Evolutionary conservation across 1,140 invertebrate species (phyloP), one percentile per base, ranked within the genome.

Genomic region (Pogonognathellus flavescens): DNA sequence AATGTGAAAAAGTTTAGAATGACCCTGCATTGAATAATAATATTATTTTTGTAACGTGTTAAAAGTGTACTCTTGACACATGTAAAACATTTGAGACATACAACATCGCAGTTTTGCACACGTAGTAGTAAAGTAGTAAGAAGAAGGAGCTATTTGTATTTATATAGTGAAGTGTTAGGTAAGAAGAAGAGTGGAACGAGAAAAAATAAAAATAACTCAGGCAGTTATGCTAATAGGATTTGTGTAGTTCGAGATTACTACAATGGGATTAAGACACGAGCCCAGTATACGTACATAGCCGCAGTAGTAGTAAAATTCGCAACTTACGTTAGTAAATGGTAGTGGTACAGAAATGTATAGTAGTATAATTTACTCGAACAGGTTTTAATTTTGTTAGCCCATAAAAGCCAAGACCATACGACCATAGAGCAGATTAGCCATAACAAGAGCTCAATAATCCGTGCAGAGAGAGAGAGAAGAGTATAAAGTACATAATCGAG

Each of bases 311-410:
- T 14, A 5, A n/a, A n/a, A 41, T 41, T 41, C 6, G 6, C 31
- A 55, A 31, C 22, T 5, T n/a, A n/a, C n/a, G n/a, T n/a, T 25
- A 66, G 18, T 11, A 22, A 66, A 22, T 41, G 31, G 31, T 41
- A 25, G 60, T 18, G 2, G 20, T 2, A 66, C 9, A 25, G 20
- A 25, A 13, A 22, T 25, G 9, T 10, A 66, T 4, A 14, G 62
- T 25, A 66, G 20, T 25, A 25, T 1, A 10, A 20, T 16, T 60
- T 22, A 60, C 31, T 1, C 1, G 62, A 66, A 66, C 62, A 66
- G 62, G 62, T 66, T 66, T 66, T 20, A 66, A 66, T 66, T 60
- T 66, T 66, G 62, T 66, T 66, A 66, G 14, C 62, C 62, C 20
- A 66, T 31, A 25, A 66, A 66, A 66, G 62, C 20, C 62, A 66